Evolutionary conservation across 2,113 vertebrate genomes (phyloP), one percentile per base, ranked within the genome.

Genomic region (Trichomycterus rosablanca): DNA sequence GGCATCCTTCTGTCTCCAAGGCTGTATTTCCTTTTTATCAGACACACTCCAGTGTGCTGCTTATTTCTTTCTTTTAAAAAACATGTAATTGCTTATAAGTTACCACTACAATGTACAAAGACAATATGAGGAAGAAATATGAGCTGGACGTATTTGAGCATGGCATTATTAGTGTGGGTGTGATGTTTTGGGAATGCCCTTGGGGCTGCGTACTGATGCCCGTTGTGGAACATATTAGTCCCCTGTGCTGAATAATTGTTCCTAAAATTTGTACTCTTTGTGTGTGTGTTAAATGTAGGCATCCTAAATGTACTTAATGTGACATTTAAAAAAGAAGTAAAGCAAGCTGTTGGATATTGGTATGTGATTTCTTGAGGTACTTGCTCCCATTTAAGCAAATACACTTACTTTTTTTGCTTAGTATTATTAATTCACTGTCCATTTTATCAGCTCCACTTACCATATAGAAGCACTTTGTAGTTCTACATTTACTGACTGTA

Each of bases 11-110:
- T 32, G 35, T 43, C 52, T 71, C 52, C 45, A 45, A 37, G 23
- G 37, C 52, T 61, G 46, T 61, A 61, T 42, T 59, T 66, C 37
- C 26, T 34, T n/a, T 39, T 63, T 42, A 63, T 63, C 61, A 45
- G 20, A 34, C 26, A 32, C 61, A 45, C 50, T 34, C 34, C 50
- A 55, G 45, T 54, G 61, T 63, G 28, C 51, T 55, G 43, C 19
- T 54, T 63, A 43, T 40, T 46, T 35, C 61, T 28, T 50, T 52
- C 50, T 46, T 54, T 46, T 54, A 44, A 50, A 40, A 18, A 55
- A n/a, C n/a, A 35, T 35, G 28, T 63, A 43, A 44, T 32, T 55
- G 40, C 40, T 34, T 55, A 40, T 54, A 54, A 34, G 26, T 63
- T 44, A 63, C 42, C 43, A 54, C 32, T 8, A 30, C 26, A 40